A percentile compares a stretch with the other conserved stretches of the same genome.
Conservation (phyloP, 2,888 invertebrate genomes). For the Morpho achilles region DNA sequence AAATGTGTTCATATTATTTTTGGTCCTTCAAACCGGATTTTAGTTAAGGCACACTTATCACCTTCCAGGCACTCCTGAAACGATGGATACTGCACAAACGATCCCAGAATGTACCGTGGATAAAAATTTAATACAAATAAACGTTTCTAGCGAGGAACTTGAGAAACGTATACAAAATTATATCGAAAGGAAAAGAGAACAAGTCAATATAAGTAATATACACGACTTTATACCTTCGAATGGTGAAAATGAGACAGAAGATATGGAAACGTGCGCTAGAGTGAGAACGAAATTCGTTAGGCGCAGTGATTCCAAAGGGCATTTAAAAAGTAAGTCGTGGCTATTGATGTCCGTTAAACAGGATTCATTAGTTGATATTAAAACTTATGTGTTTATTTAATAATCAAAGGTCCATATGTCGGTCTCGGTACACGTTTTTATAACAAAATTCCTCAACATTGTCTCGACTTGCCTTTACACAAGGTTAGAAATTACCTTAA, state of each 20-base stretch:
- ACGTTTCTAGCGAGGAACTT: constrained; percentile 82
- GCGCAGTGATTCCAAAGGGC: constrained; percentile 87
- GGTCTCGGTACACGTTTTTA: too few relatives aligned
- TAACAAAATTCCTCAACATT: too few relatives aligned
- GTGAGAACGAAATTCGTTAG: constrained; percentile 85
- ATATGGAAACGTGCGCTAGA: constrained; percentile 84
- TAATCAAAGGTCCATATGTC: too few relatives aligned
- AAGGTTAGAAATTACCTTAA: too few relatives aligned
- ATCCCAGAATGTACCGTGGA: constrained; percentile 37
- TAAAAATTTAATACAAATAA: constrained; percentile 81
- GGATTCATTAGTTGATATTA: background rate
- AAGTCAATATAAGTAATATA: constrained; percentile 84
- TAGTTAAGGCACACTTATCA: background rate
- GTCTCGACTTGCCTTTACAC: too few relatives aligned
- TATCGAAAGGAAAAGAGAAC: constrained; percentile 86
- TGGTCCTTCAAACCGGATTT: constrained; percentile 4
- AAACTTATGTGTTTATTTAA: too few relatives aligned
- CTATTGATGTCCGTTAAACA: background rate
- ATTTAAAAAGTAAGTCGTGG: constrained; percentile 83
- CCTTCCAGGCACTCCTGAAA: constrained; percentile 19
- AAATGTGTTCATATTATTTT: constrained; percentile 14
- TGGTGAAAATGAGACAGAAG: constrained; percentile 50
- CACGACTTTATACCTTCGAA: constrained; percentile 83
- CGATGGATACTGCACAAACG: constrained; percentile 2
- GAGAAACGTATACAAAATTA: constrained; percentile 85